A percentile compares a stretch with the other conserved stretches of the same genome.
These are phyloP conservation scores for Falco biarmicus DNA, from an alignment of 2,797 vertebrate genomes.

Conservation along the genomic window DNA sequence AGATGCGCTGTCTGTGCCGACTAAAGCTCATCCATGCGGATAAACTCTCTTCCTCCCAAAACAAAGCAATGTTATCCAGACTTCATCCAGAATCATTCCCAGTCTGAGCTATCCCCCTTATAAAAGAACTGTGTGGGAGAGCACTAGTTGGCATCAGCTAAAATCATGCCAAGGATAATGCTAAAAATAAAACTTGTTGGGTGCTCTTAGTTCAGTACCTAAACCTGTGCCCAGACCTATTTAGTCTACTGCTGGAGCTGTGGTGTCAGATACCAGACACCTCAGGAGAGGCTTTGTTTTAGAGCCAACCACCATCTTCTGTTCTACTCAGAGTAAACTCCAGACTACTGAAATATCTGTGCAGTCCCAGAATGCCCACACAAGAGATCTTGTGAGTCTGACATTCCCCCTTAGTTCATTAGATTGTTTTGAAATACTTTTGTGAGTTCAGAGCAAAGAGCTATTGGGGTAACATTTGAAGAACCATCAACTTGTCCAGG, in stretches of 20 bases:
- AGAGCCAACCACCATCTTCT: neutral
- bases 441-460: neutral
- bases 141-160: neutral
- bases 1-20: neutral
- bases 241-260: neutral
- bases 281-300: neutral
- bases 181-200: neutral
- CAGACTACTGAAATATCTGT: neutral
- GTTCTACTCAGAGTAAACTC: neutral
- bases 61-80: neutral
- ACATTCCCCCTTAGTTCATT: neutral
- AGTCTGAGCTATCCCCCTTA: neutral
- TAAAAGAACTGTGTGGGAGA: neutral
- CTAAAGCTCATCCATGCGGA: neutral
- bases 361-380: neutral
- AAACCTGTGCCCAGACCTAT: neutral
- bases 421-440: neutral
- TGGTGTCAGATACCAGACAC: neutral
- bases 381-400: neutral
- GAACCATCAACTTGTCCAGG: neutral
- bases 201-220: neutral
- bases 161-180: neutral
- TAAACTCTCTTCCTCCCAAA: neutral
- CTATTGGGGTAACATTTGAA: neutral
- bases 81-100: neutral